Conservation (phyloP, 2,797 vertebrate genomes). For the Menidia menidia region DNA sequence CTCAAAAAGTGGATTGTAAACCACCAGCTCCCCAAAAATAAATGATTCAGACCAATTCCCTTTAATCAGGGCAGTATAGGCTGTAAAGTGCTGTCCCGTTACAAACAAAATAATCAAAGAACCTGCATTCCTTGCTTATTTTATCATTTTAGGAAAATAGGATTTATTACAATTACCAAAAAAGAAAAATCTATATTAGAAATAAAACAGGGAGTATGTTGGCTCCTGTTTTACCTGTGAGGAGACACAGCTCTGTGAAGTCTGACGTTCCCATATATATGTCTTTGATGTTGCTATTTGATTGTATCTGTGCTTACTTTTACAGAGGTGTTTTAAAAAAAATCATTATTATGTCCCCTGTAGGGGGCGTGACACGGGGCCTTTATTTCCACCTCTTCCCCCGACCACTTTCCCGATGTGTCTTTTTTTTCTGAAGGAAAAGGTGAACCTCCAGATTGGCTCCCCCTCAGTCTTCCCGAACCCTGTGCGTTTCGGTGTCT, state of each 20-base stretch:
- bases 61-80: not conserved
- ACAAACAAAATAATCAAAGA: not conserved
- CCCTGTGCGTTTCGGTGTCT: no score
- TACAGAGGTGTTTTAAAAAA: no score
- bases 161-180: not conserved
- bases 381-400: no score
- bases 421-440: no score
- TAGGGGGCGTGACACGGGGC: no score
- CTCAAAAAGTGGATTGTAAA: not conserved
- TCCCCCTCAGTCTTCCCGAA: no score
- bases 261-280: not conserved
- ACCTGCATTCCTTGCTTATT: not conserved
- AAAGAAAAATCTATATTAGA: not conserved
- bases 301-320: no score
- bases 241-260: not conserved
- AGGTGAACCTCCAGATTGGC: no score
- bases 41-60: not conserved
- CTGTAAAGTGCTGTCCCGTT: not conserved
- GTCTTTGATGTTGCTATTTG: no score
- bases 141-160: not conserved
- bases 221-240: not conserved
- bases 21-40: not conserved
- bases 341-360: no score
- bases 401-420: no score
- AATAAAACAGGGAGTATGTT: not conserved